Base-by-base conservation (phyloP, 2,113 vertebrate species). In the Urocitellus parryii region DNA sequence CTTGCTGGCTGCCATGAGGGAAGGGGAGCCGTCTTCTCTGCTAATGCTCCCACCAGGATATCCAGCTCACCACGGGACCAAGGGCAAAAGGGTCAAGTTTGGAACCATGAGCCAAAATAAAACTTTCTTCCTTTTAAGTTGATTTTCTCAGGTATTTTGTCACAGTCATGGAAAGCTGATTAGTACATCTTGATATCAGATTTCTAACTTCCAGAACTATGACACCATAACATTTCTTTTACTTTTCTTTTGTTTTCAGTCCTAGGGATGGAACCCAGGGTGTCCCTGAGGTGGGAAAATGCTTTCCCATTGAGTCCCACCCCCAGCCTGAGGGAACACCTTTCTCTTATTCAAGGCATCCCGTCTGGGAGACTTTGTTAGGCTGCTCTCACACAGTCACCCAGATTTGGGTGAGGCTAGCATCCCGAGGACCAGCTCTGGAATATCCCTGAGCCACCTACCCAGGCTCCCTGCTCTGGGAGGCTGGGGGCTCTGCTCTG, bases 351-450 rank as follows among this genome's bases (percentile, higher is more conserved):
- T 17, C 37, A 73, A 83, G 45, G 45, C 20, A 34, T 39, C 68
- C n/a, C 2, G 37, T 2, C 11, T 17, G 4, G 27, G 16, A 34
- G 4, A 9, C 58, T 82, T 34, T 1, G 2, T 24, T 10, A 25
- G 39, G 42, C 7, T 27, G 25, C 51, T n/a, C 29, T 9, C 6
- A 13, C 53, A 53, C 27, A 32, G 20, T 1, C 2, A 32, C 0
- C 14, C 1, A 27, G 65, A 48, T 39, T 8, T 48, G 45, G 5
- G 8, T n/a, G 42, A 27, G 45, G 39, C 61, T 51, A 1, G 51
- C 1, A n/a, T 20, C 53, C 56, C 1, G 11, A n/a, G 24, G 4
- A 48, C 20, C 13, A 48, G 77, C 72, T 80, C 83, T 61, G 65
- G 78, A 51, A 32, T 6, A 18, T 2, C 37, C 22, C 72, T 1